These are phyloP conservation scores for Tenodera sinensis DNA, from an alignment of 2,888 invertebrate species.

Conservation along the genomic window DNA sequence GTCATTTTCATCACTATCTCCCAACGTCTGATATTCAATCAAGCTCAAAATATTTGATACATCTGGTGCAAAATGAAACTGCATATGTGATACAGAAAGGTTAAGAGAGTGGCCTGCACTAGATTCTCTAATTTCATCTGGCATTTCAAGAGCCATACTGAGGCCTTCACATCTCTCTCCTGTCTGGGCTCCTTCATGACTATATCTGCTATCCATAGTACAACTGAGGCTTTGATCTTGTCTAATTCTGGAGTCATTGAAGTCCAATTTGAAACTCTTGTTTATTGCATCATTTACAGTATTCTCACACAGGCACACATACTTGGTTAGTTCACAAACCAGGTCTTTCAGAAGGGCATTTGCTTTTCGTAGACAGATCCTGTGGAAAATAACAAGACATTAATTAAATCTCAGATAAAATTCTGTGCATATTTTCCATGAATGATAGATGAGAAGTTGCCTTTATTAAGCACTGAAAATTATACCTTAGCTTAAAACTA, in stretches of 20 bases:
- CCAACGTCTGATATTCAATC: slow-evolving; percentile 58
- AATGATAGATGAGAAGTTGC: too few relatives aligned
- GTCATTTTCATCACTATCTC: slow-evolving; percentile 52
- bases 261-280: background rate
- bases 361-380: background rate
- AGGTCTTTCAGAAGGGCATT: background rate
- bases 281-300: background rate
- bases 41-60: slow-evolving; percentile 56
- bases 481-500: too few relatives aligned
- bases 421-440: too few relatives aligned
- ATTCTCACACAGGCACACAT: background rate
- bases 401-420: too few relatives aligned
- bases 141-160: background rate
- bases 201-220: background rate
- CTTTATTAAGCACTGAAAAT: too few relatives aligned
- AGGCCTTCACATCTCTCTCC: background rate
- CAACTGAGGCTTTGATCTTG: background rate
- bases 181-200: background rate
- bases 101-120: background rate
- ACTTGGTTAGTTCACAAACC: background rate
- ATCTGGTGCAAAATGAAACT: slow-evolving; percentile 70
- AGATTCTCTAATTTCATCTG: background rate
- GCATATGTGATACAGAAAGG: background rate
- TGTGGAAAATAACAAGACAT: background rate
- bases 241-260: background rate